phyloP scores from a whole-genome alignment of 2,888 invertebrate genomes.

The Silvanus unidentatus region DNA sequence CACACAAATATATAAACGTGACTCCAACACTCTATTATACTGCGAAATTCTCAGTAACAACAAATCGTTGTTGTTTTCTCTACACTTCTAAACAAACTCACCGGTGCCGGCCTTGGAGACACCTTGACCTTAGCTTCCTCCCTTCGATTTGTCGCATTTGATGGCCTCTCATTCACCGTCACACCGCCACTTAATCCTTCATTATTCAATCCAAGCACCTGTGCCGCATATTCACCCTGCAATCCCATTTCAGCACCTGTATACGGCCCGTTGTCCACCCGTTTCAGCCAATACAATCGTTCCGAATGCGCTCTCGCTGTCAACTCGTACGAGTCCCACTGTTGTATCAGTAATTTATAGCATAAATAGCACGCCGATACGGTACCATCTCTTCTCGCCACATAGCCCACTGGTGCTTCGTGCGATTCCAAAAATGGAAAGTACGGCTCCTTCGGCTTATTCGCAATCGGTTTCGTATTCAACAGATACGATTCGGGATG shows the following conservation, averaged over 20 bases:
- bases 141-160: slow-evolving; percentile 13
- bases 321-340: slow-evolving; percentile 88
- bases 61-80: too few relatives aligned
- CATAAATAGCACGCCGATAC: slow-evolving; percentile 81
- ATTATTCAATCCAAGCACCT: slow-evolving; percentile 70
- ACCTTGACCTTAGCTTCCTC: slow-evolving; percentile 33
- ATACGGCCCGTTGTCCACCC: slow-evolving; percentile 84
- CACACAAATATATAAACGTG: too few relatives aligned
- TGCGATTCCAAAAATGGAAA: slow-evolving; percentile 90
- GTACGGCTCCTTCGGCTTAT: slow-evolving; percentile 70
- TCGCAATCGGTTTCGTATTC: slow-evolving; percentile 61
- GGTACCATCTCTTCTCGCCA: slow-evolving; percentile 38
- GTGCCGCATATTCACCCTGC: slow-evolving; percentile 84
- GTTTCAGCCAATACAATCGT: slow-evolving; percentile 86
- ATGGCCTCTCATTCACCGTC: slow-evolving; percentile 29
- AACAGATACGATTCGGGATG: slow-evolving; percentile 57
- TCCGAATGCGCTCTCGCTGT: slow-evolving; percentile 76
- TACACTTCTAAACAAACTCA: slow-evolving; percentile 12
- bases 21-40: too few relatives aligned
- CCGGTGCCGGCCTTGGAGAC: slow-evolving; percentile 36
- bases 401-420: slow-evolving; percentile 76
- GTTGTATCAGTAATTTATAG: slow-evolving; percentile 77
- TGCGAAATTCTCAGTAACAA: too few relatives aligned
- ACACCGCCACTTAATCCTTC: slow-evolving; percentile 40
- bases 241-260: slow-evolving; percentile 84